phyloP scores from a whole-genome alignment of 2,113 vertebrate genomes.

The Pristiophorus japonicus region DNA sequence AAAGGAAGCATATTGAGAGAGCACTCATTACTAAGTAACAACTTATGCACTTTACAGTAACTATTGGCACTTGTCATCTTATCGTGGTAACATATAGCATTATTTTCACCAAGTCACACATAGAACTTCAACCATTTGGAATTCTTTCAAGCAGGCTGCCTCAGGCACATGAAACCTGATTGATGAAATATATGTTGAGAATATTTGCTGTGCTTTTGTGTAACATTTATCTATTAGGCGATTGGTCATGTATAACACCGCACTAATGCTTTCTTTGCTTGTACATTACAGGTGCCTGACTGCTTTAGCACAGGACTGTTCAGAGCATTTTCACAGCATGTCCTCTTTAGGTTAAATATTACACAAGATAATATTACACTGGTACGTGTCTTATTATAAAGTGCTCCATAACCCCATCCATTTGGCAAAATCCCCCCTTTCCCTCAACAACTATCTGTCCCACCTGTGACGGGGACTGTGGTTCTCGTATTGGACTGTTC shows the following conservation, averaged over 20 bases:
- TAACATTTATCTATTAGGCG: not conserved
- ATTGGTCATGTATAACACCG: not conserved
- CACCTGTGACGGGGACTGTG: no score
- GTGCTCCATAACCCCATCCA: not conserved
- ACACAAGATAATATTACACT: constrained; percentile 67
- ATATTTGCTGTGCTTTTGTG: not conserved
- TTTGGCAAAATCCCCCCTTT: not conserved
- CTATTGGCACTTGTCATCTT: not conserved
- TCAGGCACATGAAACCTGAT: not conserved
- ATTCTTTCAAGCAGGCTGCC: not conserved
- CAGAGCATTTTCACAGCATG: constrained; percentile 87
- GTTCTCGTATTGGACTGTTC: no score
- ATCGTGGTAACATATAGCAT: not conserved
- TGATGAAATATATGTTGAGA: not conserved
- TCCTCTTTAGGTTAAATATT: constrained; percentile 80
- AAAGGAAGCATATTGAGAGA: not conserved
- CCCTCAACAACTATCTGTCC: no score
- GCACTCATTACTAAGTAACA: not conserved
- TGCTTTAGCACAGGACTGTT: constrained; percentile 82
- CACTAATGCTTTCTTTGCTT: not conserved
- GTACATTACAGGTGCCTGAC: constrained; percentile 75
- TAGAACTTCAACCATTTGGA: no score
- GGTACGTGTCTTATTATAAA: constrained; percentile 56
- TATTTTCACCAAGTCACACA: not conserved
- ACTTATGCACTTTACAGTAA: not conserved